Base-by-base conservation (phyloP, 2,797 vertebrate genomes). In the Brachymystax lenok region DNA sequence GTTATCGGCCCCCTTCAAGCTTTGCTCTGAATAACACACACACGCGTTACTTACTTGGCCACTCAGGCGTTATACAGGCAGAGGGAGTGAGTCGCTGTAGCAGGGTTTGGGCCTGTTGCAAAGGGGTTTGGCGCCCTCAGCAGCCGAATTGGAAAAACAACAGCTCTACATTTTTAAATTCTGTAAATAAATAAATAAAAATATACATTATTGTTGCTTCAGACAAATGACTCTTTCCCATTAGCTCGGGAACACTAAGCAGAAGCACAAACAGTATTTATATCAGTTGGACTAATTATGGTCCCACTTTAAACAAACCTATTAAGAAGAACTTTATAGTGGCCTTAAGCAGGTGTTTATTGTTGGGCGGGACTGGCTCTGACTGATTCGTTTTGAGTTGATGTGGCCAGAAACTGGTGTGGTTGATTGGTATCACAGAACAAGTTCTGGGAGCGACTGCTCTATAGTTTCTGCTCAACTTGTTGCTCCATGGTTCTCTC, bases 91-190 rank as follows among this genome's bases (percentile, higher is more conserved):
- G 17, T 4, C 21, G 67, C 74, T 1, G 27, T 24, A 33, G 17
- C 71, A 40, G 71, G 28, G 27, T 21, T 72, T 27, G 27, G 27
- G 21, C 54, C n/a, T n/a, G 69, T 80, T 86, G 4, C 13, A 68
- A 80, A 86, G 91, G 83, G 74, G 74, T 77, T 81, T 90, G 88
- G 84, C 86, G 89, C 90, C 91, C 87, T 88, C 91, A 87, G 88
- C 86, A 40, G 85, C 24, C 74, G 71, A 21, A 71, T 46, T 61
- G 0, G 0, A 73, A 24, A 40, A 5, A 61, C 24, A 70, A 73
- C 73, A 10, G 8, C 4, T 13, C 21, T n/a, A 3, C 17, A 27
- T 63, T 63, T 63, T 63, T 27, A 1, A 10, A 24, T 27, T 19
- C 59, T 63, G 21, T 27, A 24, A 12, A 10, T 63, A 10, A 19